Percentiles rank a stretch among this genome's conserved stretches.
Conservation (phyloP, 2,888 invertebrate genomes). For the Pammene fasciana region DNA sequence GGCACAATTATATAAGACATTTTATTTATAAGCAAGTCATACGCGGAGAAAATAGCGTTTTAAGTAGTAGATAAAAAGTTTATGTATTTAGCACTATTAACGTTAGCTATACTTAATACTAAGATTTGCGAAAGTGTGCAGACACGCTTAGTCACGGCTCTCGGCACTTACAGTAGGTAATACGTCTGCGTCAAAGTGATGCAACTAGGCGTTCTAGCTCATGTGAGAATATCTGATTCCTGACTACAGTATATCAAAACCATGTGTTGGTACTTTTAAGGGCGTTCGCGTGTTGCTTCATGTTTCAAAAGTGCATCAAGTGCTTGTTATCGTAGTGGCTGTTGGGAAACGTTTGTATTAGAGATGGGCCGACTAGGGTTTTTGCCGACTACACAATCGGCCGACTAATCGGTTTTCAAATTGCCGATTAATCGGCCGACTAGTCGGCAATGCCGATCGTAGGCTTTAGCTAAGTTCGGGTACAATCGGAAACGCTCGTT, state of each 20-base stretch:
- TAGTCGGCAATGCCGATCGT: too few species aligned
- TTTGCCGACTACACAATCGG: too few species aligned
- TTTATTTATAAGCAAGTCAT: too few species aligned
- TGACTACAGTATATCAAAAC: constrained; percentile 27
- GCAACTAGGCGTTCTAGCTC: constrained; percentile 52
- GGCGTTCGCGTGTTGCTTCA: constrained; percentile 26
- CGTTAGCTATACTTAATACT: constrained; percentile 47
- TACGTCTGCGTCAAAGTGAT: constrained; percentile 69
- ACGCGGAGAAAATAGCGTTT: background rate
- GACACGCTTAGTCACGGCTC: constrained; percentile 70
- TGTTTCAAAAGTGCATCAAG: constrained; percentile 8
- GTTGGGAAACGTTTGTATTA: background rate
- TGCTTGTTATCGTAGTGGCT: constrained; percentile 1
- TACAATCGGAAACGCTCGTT: too few species aligned
- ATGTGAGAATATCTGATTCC: constrained; percentile 32
- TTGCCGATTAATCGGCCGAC: too few species aligned
- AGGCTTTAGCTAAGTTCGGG: too few species aligned
- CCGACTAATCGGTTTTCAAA: too few species aligned
- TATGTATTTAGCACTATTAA: constrained; percentile 21
- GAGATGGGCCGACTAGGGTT: too few species aligned
- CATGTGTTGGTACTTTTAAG: constrained; percentile 21
- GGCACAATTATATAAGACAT: too few species aligned
- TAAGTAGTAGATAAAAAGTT: constrained; percentile 44
- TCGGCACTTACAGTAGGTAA: constrained; percentile 62
- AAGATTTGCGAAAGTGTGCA: constrained; percentile 71